These are phyloP conservation scores for Willowsia nigromaculata DNA, from an alignment of 2,888 invertebrate species.

Conservation along the genomic window DNA sequence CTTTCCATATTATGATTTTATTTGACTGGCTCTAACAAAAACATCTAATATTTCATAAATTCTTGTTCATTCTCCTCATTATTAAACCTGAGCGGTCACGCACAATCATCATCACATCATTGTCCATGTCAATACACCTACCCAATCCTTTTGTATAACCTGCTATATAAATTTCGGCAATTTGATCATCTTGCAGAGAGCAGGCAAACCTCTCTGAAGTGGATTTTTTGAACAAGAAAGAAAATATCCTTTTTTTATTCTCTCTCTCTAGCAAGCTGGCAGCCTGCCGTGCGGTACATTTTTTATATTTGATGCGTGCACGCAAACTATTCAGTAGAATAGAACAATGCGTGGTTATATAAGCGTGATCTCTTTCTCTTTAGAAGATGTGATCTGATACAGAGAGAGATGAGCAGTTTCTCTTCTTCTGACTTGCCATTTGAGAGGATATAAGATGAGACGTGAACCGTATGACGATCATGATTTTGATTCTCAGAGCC, in stretches of 20 bases:
- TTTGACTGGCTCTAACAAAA: background rate
- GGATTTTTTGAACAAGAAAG: too few species aligned
- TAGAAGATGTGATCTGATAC: too few species aligned
- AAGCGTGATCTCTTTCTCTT: too few species aligned
- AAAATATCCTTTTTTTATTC: slow-evolving; percentile 12
- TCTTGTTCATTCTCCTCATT: background rate
- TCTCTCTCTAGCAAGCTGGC: background rate
- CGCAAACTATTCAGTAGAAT: background rate
- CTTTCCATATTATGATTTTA: background rate
- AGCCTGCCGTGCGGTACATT: slow-evolving; percentile 26
- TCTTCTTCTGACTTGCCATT: background rate
- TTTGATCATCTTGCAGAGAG: background rate
- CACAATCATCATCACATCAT: background rate
- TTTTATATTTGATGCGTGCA: background rate
- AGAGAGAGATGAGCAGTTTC: too few species aligned
- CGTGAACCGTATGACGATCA: slow-evolving; percentile 40
- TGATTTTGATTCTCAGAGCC: slow-evolving; percentile 18
- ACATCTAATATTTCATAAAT: too few species aligned
- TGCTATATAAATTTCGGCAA: background rate
- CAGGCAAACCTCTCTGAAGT: too few species aligned
- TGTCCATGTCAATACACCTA: background rate
- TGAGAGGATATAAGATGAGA: background rate
- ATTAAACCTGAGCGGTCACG: background rate
- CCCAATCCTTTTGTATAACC: too few species aligned
- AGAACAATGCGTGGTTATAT: background rate